phyloP scores from a whole-genome alignment of 2,888 invertebrate species.

The Sisyra nigra region DNA sequence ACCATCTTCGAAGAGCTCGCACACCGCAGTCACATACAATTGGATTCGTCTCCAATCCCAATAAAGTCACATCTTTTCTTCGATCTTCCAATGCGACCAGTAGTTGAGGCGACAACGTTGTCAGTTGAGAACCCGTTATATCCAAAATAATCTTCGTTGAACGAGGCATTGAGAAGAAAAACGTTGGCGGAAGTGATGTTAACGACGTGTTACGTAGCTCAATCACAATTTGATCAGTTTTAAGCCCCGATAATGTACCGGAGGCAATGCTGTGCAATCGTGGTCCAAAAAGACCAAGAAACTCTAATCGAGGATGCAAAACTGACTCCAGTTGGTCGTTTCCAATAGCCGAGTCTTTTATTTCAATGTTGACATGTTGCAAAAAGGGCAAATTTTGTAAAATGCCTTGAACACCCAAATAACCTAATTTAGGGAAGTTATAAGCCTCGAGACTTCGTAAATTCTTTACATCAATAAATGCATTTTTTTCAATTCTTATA shows the following conservation, averaged over 20 bases:
- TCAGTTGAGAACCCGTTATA: conserved; percentile 60
- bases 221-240: conserved; percentile 53
- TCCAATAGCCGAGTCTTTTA: conserved; percentile 67
- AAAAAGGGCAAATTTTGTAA: conserved; percentile 57
- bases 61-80: conserved; percentile 53
- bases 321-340: conserved; percentile 67
- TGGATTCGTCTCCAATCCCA: conserved; percentile 64
- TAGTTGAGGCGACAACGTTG: conserved; percentile 60
- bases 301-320: conserved; percentile 60
- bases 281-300: conserved; percentile 57
- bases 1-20: conserved; percentile 62
- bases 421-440: conserved; percentile 64
- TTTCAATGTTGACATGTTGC: conserved; percentile 66
- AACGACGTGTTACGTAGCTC: conserved; percentile 68
- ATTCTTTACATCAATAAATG: conserved; percentile 57
- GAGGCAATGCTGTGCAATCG: conserved; percentile 63
- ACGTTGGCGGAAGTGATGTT: conserved; percentile 57
- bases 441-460: conserved; percentile 53
- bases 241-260: conserved; percentile 68
- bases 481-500: conserved; percentile 64
- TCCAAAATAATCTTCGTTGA: conserved; percentile 68
- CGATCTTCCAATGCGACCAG: conserved; percentile 69
- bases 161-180: conserved; percentile 75
- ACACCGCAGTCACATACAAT: conserved; percentile 76
- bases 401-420: conserved; percentile 72